phyloP scores from a whole-genome alignment of 92 coral and sea anemone genomes.

The Phymanthus crucifer region DNA sequence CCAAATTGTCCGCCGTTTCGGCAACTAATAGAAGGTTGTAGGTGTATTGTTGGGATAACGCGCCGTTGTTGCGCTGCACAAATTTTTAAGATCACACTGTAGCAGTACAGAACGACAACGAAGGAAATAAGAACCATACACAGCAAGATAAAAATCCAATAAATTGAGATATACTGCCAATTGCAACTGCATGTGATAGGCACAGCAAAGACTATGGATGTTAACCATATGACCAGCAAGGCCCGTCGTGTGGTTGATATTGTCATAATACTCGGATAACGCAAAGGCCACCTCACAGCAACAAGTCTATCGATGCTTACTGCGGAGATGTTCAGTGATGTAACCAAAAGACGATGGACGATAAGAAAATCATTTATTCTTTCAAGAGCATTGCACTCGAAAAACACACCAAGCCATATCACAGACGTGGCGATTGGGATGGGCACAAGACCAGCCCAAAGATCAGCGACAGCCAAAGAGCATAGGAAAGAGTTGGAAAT shows the following conservation, averaged over 20 bases:
- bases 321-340: background rate
- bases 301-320: slow-evolving; percentile 25
- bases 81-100: slow-evolving; percentile 2
- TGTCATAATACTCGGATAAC: background rate
- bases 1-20: background rate
- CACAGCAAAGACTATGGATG: background rate
- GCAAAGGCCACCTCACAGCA: slow-evolving; percentile 14
- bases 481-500: slow-evolving; percentile 15
- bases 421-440: background rate
- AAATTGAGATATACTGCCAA: background rate
- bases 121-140: slow-evolving; percentile 7
- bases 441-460: background rate
- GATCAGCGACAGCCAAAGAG: slow-evolving; percentile 14
- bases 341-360: background rate
- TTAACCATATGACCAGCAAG: background rate
- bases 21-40: background rate
- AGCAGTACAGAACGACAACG: slow-evolving; percentile 23
- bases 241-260: background rate
- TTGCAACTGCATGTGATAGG: background rate
- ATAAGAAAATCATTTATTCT: background rate
- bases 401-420: too few relatives aligned
- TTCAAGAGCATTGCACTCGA: background rate
- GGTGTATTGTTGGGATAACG: background rate
- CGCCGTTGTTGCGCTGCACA: slow-evolving; percentile 11
- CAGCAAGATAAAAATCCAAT: slow-evolving; percentile 6